These are phyloP conservation scores for Gadus macrocephalus DNA, from an alignment of 2,113 vertebrate species.

Conservation along the genomic window DNA sequence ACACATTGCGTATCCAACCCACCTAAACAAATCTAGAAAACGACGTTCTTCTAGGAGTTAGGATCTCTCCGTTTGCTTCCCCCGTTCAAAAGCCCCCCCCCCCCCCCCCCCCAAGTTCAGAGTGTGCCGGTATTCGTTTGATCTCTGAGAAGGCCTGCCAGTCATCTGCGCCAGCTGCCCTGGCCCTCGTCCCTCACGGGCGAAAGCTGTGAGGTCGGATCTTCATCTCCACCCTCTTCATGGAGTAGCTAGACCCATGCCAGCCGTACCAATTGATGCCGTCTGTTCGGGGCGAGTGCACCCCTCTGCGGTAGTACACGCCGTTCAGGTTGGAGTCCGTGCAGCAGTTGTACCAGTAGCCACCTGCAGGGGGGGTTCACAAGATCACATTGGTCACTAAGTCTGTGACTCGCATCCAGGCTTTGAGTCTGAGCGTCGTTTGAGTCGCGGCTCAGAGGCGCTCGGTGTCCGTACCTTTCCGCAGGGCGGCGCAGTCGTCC, in stretches of 20 bases:
- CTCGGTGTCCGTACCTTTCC: conserved; percentile 76
- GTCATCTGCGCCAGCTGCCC: conserved; percentile 28
- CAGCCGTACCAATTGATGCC: conserved; percentile 97
- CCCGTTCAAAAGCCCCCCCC: conserved; percentile 27
- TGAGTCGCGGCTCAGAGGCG: neutral
- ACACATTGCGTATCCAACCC: conserved; percentile 58
- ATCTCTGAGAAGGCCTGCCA: conserved; percentile 31
- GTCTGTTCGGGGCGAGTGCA: conserved; percentile 81
- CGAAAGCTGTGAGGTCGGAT: conserved; percentile 85
- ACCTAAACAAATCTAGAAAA: conserved; percentile 45
- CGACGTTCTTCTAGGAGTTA: conserved; percentile 22
- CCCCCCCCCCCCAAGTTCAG: conserved; percentile 18
- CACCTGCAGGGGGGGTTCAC: conserved; percentile 69
- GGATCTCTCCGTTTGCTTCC: conserved; percentile 15
- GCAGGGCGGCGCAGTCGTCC: conserved; percentile 86
- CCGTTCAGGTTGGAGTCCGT: conserved; percentile 97
- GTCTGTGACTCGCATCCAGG: neutral
- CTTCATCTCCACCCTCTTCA: conserved; percentile 95
- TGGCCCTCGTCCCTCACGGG: conserved; percentile 50
- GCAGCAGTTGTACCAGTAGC: conserved; percentile 99
- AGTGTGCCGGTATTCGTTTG: conserved; percentile 29
- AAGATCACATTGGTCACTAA: neutral
- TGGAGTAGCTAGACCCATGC: conserved; percentile 90
- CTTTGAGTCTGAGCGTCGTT: neutral
- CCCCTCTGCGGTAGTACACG: conserved; percentile 83